These are phyloP conservation scores for Xestia ashworthii DNA, from an alignment of 2,888 invertebrate genomes.

Conservation along the genomic window DNA sequence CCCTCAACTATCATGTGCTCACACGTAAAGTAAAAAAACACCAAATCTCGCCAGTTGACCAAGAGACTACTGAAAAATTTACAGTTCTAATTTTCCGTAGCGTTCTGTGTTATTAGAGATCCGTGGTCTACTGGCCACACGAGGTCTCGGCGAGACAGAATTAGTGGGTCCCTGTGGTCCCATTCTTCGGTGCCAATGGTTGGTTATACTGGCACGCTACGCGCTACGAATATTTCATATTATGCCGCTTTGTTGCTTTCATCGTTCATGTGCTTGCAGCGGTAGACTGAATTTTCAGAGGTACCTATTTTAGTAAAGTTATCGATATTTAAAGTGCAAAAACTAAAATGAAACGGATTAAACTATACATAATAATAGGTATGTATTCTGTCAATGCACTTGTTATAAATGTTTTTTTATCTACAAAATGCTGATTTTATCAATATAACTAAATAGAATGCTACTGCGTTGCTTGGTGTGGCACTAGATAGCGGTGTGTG, in stretches of 20 bases:
- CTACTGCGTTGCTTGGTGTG: no score
- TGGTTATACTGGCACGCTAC: conserved; percentile 19
- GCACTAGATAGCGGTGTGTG: no score
- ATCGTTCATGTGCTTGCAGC: neutral
- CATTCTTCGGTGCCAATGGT: conserved; percentile 37
- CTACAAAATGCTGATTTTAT: neutral
- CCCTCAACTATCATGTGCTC: no score
- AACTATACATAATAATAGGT: no score
- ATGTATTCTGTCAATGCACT: neutral
- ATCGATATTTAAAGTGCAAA: neutral
- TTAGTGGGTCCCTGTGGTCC: conserved; percentile 53
- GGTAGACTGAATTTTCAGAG: neutral
- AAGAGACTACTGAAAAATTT: conserved; percentile 24
- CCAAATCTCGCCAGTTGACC: neutral
- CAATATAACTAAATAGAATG: neutral
- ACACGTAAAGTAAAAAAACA: neutral
- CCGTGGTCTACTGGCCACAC: conserved; percentile 30
- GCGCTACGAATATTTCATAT: conserved; percentile 45
- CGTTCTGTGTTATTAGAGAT: conserved; percentile 27
- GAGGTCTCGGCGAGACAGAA: conserved; percentile 45
- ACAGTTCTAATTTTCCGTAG: conserved; percentile 7
- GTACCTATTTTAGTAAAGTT: neutral
- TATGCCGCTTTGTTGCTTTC: neutral
- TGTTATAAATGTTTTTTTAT: neutral
- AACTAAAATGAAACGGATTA: neutral